phyloP scores from a whole-genome alignment of 2,797 vertebrate species.

The Zalophus californianus region DNA sequence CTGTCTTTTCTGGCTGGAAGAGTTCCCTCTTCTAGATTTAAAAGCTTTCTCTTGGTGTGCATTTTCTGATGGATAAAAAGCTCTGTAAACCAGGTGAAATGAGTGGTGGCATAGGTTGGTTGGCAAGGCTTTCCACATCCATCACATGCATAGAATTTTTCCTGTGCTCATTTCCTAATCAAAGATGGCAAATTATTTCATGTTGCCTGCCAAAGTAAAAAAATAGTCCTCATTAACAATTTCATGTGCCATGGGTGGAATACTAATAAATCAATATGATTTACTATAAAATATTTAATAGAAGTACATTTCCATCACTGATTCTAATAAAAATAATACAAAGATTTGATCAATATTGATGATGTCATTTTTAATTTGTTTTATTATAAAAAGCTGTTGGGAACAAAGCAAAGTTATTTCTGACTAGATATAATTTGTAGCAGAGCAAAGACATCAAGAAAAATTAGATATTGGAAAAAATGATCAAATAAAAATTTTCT shows the following conservation, averaged over 20 bases:
- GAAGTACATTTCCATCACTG: slow-evolving; percentile 51
- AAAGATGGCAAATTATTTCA: slow-evolving; percentile 66
- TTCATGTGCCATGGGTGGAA: slow-evolving; percentile 2
- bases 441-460: slow-evolving; percentile 4
- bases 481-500: slow-evolving; percentile 22
- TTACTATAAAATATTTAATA: slow-evolving; percentile 69
- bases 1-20: neutral
- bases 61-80: slow-evolving; percentile 26
- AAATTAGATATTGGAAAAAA: slow-evolving; percentile 31
- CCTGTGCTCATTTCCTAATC: slow-evolving; percentile 56
- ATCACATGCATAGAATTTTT: neutral
- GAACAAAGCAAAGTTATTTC: slow-evolving; percentile 56
- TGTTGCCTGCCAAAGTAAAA: slow-evolving; percentile 47
- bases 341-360: slow-evolving; percentile 63
- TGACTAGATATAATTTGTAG: slow-evolving; percentile 14
- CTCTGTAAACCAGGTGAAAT: neutral
- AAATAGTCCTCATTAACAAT: slow-evolving; percentile 36
- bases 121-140: neutral
- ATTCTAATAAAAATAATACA: slow-evolving; percentile 63
- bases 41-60: neutral
- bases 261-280: slow-evolving; percentile 69
- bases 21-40: neutral
- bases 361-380: slow-evolving; percentile 43
- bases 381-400: slow-evolving; percentile 25
- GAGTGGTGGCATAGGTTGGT: neutral